These are phyloP conservation scores for Enoplosus armatus DNA, from an alignment of 2,797 vertebrate genomes.

Conservation along the genomic window DNA sequence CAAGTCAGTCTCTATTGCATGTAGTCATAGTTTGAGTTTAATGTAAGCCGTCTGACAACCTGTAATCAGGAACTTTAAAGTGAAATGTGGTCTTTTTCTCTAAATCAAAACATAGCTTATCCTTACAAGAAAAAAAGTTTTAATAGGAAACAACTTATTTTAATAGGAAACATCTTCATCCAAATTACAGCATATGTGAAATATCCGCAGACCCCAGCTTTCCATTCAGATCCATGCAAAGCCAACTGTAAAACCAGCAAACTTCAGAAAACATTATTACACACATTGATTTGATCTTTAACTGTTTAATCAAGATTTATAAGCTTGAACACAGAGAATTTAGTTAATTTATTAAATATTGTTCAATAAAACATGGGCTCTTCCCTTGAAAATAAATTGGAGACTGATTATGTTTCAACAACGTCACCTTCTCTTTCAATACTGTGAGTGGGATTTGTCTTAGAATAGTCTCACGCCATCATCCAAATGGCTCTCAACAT, in stretches of 20 bases:
- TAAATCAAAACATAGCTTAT: conserved; percentile 19
- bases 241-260: conserved; percentile 31
- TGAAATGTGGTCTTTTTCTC: not conserved
- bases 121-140: not conserved
- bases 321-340: conserved; percentile 16
- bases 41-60: conserved; percentile 38
- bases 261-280: conserved; percentile 1
- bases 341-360: not conserved
- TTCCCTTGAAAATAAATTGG: not conserved
- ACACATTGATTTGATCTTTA: not conserved
- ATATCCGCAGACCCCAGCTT: conserved; percentile 28
- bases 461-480: conserved; percentile 12
- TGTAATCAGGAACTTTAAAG: conserved; percentile 30
- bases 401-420: not conserved
- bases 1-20: not conserved
- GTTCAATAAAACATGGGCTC: not conserved
- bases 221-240: conserved; percentile 19
- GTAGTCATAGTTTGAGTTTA: conserved; percentile 12
- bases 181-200: conserved; percentile 33
- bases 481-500: conserved; percentile 22
- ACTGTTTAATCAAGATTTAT: conserved; percentile 17
- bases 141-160: conserved; percentile 33
- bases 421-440: conserved; percentile 36
- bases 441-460: conserved; percentile 25
- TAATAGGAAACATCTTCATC: conserved; percentile 42